phyloP scores from a whole-genome alignment of 2,113 vertebrate species.

The Cephalophus harveyi region DNA sequence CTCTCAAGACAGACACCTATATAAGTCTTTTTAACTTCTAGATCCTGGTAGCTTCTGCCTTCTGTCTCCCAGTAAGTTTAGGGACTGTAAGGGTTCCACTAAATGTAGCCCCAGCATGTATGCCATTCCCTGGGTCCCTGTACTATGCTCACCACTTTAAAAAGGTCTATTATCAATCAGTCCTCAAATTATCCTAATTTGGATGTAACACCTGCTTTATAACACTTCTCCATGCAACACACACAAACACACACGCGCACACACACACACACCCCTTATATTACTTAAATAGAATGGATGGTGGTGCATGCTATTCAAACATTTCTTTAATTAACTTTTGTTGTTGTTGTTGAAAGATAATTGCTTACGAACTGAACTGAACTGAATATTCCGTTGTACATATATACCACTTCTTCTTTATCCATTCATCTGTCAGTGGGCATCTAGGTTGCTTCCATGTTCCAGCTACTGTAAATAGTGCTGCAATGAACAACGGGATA shows the following conservation, averaged over 20 bases:
- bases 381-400: background rate
- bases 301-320: background rate
- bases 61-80: background rate
- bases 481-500: background rate
- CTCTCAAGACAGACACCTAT: background rate
- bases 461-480: background rate
- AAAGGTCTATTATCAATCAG: background rate
- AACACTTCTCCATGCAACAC: too few species aligned
- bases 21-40: background rate
- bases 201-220: background rate
- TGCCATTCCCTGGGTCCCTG: background rate
- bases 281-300: background rate
- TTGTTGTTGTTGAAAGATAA: background rate
- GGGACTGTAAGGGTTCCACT: accelerated
- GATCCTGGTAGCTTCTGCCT: background rate
- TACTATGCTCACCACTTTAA: background rate
- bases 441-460: background rate
- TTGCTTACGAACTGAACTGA: background rate
- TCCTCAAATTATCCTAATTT: background rate
- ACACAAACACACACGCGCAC: background rate
- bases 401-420: background rate
- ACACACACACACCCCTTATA: background rate
- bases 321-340: background rate
- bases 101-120: too few species aligned
- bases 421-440: background rate